Conservation (phyloP, 1,140 invertebrate genomes). For the Belonocnema kinseyi region DNA sequence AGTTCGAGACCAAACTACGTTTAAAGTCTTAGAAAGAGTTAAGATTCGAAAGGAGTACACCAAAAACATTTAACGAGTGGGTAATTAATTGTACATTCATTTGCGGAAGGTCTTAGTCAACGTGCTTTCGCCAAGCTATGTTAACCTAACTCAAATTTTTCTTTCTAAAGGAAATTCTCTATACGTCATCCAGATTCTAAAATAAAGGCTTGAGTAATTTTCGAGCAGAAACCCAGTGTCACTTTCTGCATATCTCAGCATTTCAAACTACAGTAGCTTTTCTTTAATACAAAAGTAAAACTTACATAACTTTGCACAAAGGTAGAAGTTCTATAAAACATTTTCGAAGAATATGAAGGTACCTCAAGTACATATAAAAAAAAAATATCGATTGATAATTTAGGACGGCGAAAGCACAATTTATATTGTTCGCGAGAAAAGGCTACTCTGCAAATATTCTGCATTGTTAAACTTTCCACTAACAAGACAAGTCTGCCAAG, state of each 20-base stretch:
- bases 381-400: too few relatives aligned
- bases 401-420: neutral
- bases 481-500: slow-evolving; percentile 22
- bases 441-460: neutral
- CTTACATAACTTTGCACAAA: neutral
- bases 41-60: neutral
- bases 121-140: neutral
- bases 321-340: too few relatives aligned
- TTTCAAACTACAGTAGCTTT: neutral
- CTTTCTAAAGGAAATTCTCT: neutral
- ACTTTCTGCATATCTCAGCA: neutral
- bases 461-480: slow-evolving; percentile 15
- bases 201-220: slow-evolving; percentile 21
- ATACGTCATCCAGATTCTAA: neutral
- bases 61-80: slow-evolving; percentile 1
- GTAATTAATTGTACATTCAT: slow-evolving; percentile 21
- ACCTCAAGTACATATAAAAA: too few relatives aligned
- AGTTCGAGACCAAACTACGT: neutral
- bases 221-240: neutral
- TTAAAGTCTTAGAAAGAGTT: neutral
- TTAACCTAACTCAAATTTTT: neutral
- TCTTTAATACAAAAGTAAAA: neutral
- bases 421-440: neutral
- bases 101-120: slow-evolving; percentile 14
- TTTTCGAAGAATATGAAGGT: too few relatives aligned